phyloP scores from a whole-genome alignment of 2,113 vertebrate species.

The Panthera tigris region DNA sequence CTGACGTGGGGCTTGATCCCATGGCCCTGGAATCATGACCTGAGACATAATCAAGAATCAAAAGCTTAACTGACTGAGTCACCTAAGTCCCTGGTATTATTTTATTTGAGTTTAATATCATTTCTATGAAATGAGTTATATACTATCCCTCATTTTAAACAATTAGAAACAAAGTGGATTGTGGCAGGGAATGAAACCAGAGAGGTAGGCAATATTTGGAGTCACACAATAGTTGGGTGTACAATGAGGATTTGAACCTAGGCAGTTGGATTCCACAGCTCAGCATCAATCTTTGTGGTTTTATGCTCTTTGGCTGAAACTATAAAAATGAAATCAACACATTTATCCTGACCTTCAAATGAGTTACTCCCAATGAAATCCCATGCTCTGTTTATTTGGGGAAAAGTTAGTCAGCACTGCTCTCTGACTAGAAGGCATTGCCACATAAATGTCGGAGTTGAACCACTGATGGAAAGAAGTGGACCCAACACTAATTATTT shows the following conservation, averaged over 20 bases:
- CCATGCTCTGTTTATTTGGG: not conserved
- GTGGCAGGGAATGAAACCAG: not conserved
- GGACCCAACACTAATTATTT: not conserved
- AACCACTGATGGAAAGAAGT: not conserved
- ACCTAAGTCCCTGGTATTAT: not conserved
- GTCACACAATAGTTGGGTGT: not conserved
- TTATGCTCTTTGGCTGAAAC: not conserved
- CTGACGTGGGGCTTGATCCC: too few relatives aligned
- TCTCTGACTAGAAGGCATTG: not conserved
- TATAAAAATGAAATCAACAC: not conserved
- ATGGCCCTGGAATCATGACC: too few relatives aligned
- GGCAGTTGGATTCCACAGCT: not conserved
- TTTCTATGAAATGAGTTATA: not conserved
- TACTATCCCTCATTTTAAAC: not conserved
- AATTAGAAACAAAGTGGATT: not conserved
- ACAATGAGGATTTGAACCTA: not conserved
- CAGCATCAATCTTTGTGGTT: not conserved
- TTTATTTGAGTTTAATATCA: not conserved
- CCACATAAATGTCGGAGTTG: not conserved
- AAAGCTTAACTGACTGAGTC: too few relatives aligned
- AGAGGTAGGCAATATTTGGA: not conserved
- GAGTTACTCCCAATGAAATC: not conserved
- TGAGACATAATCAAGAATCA: too few relatives aligned
- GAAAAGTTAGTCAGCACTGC: not conserved
- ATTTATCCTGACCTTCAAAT: not conserved